These are phyloP conservation scores for Tipula lateralis DNA, from an alignment of 2,888 invertebrate genomes.

Conservation along the genomic window DNA sequence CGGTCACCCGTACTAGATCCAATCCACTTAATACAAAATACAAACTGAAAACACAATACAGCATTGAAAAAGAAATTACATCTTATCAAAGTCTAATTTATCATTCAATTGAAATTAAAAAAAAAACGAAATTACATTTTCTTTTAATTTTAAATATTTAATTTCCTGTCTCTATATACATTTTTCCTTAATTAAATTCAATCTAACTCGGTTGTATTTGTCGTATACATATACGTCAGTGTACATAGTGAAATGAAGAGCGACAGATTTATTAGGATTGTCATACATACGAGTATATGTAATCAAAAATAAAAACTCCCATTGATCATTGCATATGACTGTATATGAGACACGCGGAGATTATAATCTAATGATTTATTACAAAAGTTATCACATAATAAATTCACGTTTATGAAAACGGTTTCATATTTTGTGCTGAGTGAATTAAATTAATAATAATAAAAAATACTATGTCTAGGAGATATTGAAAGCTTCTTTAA, in stretches of 20 bases:
- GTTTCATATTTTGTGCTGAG: background rate
- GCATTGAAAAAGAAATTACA: background rate
- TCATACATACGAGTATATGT: too few relatives aligned
- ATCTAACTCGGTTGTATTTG: background rate
- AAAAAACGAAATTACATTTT: background rate
- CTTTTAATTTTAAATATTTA: constrained; percentile 15
- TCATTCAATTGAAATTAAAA: constrained; percentile 5
- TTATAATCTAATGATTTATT: background rate
- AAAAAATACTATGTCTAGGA: background rate
- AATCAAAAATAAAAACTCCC: background rate
- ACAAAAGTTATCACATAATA: background rate
- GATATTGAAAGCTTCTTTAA: background rate
- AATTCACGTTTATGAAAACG: background rate
- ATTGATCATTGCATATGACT: background rate
- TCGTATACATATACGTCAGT: background rate
- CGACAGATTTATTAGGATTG: background rate
- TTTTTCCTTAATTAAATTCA: background rate
- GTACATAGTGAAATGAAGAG: background rate
- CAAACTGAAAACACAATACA: background rate
- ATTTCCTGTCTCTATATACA: background rate
- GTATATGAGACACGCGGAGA: background rate
- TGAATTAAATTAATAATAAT: background rate
- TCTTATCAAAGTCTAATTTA: background rate
- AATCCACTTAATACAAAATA: background rate
- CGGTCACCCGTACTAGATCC: background rate